phyloP scores from a whole-genome alignment of 2,888 invertebrate species.

The Microctonus aethiopoides region DNA sequence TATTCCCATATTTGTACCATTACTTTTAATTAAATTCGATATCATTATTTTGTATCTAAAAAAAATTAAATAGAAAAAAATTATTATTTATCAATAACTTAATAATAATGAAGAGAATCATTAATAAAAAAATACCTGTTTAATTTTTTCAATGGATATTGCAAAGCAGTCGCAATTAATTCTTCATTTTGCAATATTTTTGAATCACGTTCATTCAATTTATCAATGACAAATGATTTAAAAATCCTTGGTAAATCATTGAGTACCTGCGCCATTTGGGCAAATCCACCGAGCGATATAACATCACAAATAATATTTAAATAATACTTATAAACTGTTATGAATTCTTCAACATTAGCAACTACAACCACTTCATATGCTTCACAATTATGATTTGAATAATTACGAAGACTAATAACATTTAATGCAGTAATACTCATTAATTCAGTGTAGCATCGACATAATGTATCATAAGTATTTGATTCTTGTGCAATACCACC shows the following conservation, averaged over 20 bases:
- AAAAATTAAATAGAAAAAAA: too few species aligned
- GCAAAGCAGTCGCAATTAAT: conserved; percentile 72
- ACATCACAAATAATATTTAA: conserved; percentile 79
- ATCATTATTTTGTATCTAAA: conserved; percentile 73
- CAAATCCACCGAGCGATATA: conserved; percentile 78
- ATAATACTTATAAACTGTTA: conserved; percentile 78
- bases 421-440: conserved; percentile 77
- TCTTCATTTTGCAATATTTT: conserved; percentile 70
- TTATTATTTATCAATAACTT: not conserved
- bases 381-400: conserved; percentile 74
- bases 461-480: conserved; percentile 74
- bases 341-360: conserved; percentile 78
- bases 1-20: conserved; percentile 66
- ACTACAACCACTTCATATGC: conserved; percentile 76
- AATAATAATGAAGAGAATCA: too few species aligned
- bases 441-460: conserved; percentile 77
- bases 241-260: conserved; percentile 71
- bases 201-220: conserved; percentile 66
- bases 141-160: conserved; percentile 73
- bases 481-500: conserved; percentile 71
- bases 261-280: conserved; percentile 74
- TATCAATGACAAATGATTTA: conserved; percentile 71
- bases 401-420: conserved; percentile 77
- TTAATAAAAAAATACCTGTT: conserved; percentile 62
- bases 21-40: conserved; percentile 70